These are phyloP conservation scores for Ctenochaetus hawaiiensis DNA, from an alignment of 2,797 vertebrate species.

Conservation along the genomic window DNA sequence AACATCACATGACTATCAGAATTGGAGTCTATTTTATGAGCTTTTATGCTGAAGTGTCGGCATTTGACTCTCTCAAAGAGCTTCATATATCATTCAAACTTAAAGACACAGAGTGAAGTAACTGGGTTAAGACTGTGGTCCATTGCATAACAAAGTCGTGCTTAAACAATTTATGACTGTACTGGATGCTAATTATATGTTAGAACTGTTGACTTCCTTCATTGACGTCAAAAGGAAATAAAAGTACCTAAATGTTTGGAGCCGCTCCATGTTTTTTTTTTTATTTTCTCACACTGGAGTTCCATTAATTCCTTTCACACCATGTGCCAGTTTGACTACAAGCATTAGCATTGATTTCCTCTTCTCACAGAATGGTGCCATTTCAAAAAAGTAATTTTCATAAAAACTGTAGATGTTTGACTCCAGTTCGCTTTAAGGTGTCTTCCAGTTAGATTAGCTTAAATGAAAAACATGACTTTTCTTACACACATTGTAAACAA, in stretches of 20 bases:
- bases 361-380: background rate
- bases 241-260: background rate
- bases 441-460: background rate
- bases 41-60: background rate
- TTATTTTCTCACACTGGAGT: background rate
- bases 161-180: background rate
- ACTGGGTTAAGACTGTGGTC: background rate
- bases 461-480: background rate
- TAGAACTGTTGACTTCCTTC: background rate
- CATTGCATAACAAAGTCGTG: background rate
- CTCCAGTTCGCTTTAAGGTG: background rate
- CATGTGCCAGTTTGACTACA: background rate
- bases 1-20: background rate
- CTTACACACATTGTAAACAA: background rate
- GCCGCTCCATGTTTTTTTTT: background rate
- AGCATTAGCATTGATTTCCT: background rate
- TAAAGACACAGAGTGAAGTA: background rate
- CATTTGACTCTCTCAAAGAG: constrained; percentile 10
- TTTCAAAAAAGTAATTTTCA: background rate
- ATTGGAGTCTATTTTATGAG: background rate
- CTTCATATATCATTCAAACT: background rate
- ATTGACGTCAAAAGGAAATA: background rate
- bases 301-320: background rate
- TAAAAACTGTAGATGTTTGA: background rate
- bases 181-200: background rate